Base-by-base conservation (phyloP, 2,797 vertebrate species). In the Poeciliopsis presidionis region DNA sequence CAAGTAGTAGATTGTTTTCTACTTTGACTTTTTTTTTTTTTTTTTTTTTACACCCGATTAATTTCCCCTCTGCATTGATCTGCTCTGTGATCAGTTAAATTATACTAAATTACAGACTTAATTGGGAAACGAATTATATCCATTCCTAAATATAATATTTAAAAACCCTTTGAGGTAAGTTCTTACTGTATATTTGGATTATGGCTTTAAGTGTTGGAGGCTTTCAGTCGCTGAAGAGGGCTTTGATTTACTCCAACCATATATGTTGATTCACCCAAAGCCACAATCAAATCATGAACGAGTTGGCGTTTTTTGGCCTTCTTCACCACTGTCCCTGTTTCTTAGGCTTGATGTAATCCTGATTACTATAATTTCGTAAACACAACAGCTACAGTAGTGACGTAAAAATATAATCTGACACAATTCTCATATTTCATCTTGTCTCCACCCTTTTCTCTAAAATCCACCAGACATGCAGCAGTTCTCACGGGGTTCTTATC, bases 61-160 rank as follows among this genome's bases (percentile, higher is more conserved):
- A 36, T 69, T 80, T 83, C 82, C 77, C 81, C 82, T 65, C 80
- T 28, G 39, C 79, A 80, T 78, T 28, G 73, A 14, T 39, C 76
- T 74, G 63, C 83, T 83, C 89, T 87, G 76, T 87, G 83, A 92
- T 93, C 89, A 86, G 72, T 88, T 78, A 74, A 78, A 28, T 81
- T 82, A 76, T 79, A 74, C 81, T 72, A 88, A 91, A 91, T 92
- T 83, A 85, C 77, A 89, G 88, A 84, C 87, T 84, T 90, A 87
- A 93, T 91, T 89, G 83, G 82, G 86, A 86, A 88, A 87, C 80
- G 87, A 91, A 92, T 93, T 93, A 93, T 84, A 91, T 91, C 88
- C 87, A 78, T 86, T 80, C 77, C 79, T 89, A 92, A 91, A 91
- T 90, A 72, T 88, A 84, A 86, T 92, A 89, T 93, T 91, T 91